Base-by-base conservation (phyloP, 2,113 vertebrate genomes). In the Larimichthys polyactis region DNA sequence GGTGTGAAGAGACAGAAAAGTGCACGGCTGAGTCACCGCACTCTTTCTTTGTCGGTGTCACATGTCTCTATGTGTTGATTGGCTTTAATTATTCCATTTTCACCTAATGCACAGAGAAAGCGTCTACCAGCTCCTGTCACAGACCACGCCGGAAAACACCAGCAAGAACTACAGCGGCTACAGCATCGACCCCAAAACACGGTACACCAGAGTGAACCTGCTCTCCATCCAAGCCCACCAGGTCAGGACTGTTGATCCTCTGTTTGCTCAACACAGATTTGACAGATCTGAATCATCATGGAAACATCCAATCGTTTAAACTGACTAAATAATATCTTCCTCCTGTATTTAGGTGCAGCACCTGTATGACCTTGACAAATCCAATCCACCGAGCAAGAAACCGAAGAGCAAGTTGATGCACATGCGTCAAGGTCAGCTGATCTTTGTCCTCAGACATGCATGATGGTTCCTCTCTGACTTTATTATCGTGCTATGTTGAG, bases 71-170 rank as follows among this genome's bases (percentile, higher is more conserved):
- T 10, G 10, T 43, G 4, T 16, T 65, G 11, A 43, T 40, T 29
- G 40, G 15, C 59, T 63, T 43, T 40, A 9, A 40, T 9, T 40
- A 40, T 40, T 8, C 7, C 36, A 40, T 40, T 72, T 43, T 55
- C 1, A 3, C 9, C 63, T 63, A 63, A 20, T 22, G 4, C 12
- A 27, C 93, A 99, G 98, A 74, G 98, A 99, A 66, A 98, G 97
- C 49, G 73, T 97, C 70, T 99, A 99, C 91, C 97, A 98, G 95
- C 92, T 90, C 58, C 94, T 99, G 54, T 99, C 98, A 0, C 98
- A 99, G 91, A 99, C 98, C 0, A 97, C 97, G 0, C 97, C 98
- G 0, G 97, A 97, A 71, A 99, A 99, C 94, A 97, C 96, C 93
- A 95, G 95, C 80, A 98, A 97, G 89, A 97, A 97, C 29, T 81